Conservation (phyloP, 2,888 invertebrate genomes). For the Cryptophagus acutangulus region DNA sequence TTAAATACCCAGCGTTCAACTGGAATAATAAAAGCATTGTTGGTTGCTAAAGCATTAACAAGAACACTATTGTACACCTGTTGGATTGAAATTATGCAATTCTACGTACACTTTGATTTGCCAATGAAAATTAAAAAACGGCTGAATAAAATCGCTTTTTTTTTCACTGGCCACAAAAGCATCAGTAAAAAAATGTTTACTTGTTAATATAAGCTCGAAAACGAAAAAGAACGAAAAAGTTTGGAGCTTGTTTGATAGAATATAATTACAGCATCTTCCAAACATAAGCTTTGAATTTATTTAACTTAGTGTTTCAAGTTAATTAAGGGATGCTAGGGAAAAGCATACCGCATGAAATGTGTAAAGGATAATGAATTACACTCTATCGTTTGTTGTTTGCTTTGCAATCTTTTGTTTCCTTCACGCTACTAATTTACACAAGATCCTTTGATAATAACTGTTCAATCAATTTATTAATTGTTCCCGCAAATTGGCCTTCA, state of each 20-base stretch:
- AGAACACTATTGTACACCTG: not conserved
- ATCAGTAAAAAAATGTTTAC: not conserved
- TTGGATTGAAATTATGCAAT: constrained; percentile 1
- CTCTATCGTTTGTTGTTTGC: constrained; percentile 24
- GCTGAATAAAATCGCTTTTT: not conserved
- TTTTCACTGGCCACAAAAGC: not conserved
- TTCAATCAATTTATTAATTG: no score
- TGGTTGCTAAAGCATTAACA: constrained; percentile 8
- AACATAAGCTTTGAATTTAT: constrained; percentile 33
- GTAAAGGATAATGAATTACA: constrained; percentile 25
- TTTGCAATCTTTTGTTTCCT: constrained; percentile 17
- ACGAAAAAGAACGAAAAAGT: constrained; percentile 21
- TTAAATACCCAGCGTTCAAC: constrained; percentile 20
- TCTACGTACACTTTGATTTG: not conserved
- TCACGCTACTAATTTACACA: no score
- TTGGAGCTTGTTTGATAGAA: constrained; percentile 26
- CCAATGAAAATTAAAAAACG: not conserved
- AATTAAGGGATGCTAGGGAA: constrained; percentile 31
- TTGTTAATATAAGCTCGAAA: not conserved
- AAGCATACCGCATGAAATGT: constrained; percentile 22
- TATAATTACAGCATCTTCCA: constrained; percentile 31
- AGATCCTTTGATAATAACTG: no score
- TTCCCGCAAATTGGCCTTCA: no score
- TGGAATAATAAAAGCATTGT: constrained; percentile 26
- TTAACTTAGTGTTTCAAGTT: constrained; percentile 31